phyloP scores from a whole-genome alignment of 2,113 vertebrate genomes.

The Saiga tatarica region DNA sequence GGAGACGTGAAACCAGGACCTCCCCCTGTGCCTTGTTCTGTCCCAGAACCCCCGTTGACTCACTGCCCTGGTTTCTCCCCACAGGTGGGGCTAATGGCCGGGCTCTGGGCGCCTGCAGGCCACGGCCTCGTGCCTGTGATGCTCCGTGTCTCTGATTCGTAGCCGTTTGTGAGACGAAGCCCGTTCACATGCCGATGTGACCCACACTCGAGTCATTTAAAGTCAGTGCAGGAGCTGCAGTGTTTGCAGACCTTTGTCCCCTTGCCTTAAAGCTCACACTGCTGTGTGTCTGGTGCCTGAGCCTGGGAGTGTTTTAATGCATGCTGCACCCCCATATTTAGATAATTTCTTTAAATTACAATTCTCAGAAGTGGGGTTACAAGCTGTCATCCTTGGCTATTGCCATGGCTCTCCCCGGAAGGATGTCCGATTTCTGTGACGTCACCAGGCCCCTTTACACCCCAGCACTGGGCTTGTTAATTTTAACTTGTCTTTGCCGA shows the following conservation, averaged over 20 bases:
- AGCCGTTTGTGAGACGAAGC: background rate
- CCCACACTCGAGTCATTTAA: background rate
- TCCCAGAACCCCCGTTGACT: background rate
- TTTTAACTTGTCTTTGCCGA: background rate
- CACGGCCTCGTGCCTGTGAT: accelerated
- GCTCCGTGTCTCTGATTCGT: background rate
- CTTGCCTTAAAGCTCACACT: background rate
- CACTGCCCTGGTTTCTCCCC: conserved; percentile 27
- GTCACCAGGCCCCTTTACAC: background rate
- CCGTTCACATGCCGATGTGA: background rate
- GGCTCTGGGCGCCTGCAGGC: background rate
- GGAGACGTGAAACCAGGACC: background rate
- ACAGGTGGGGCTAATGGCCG: accelerated
- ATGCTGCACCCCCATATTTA: background rate
- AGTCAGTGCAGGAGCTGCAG: background rate
- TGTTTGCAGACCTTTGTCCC: background rate
- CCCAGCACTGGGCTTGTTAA: background rate
- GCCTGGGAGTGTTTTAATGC: background rate
- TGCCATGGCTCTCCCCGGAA: background rate
- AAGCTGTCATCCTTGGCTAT: background rate
- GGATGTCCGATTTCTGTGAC: background rate
- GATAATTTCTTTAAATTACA: background rate
- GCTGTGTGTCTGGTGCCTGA: background rate
- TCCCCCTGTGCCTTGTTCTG: background rate
- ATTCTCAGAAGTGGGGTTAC: background rate